Evolutionary conservation across 1,140 invertebrate species (phyloP), one percentile per base, ranked within the genome.

Genomic region (Arion vulgaris): DNA sequence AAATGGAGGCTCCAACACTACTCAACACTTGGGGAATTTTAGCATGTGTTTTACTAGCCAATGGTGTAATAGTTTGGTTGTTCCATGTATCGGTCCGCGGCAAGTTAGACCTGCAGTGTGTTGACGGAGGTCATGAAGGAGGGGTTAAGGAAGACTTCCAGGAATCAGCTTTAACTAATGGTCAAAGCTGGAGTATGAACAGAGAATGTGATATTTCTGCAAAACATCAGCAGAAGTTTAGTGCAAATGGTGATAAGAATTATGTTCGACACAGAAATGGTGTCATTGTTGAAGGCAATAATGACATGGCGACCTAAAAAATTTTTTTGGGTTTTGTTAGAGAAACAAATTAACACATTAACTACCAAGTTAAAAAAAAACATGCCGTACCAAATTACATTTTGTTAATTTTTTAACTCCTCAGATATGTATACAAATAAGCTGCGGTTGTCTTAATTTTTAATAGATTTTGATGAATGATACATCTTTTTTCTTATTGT

Each of bases 21-120:
- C 78, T 82, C 80, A 86, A 86, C 51, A 89, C 89, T 32, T 88
- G 88, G 85, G 89, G 90, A 39, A 85, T 53, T n/a, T 51, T 81
- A 28, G 41, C n/a, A 0, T 53, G n/a, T 73, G 80, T 81, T 2
- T 13, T 81, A 1, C 2, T 74, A 0, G 80, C 69, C 19, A 81
- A 74, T 36, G 45, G 49, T 41, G 39, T 62, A 1, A 51, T 81
- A 13, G 71, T 81, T 32, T 81, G 49, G 69, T 57, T 49, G 26
- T 81, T 81, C 80, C 80, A 81, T 34, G 11, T 45, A 2, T 80
- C 78, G 23, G 62, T 80, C 28, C 39, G n/a, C 13, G 49, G n/a
- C 41, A 80, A 71, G 28, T 13, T 53, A 36, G 78, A 80, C 7
- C 1, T 28, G 49, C 38, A 45, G 68, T 4, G 34, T n/a, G 36